Evolutionary conservation across 2,888 invertebrate genomes (phyloP), one percentile per base, ranked within the genome.

Genomic region (Calameuta pallipes): DNA sequence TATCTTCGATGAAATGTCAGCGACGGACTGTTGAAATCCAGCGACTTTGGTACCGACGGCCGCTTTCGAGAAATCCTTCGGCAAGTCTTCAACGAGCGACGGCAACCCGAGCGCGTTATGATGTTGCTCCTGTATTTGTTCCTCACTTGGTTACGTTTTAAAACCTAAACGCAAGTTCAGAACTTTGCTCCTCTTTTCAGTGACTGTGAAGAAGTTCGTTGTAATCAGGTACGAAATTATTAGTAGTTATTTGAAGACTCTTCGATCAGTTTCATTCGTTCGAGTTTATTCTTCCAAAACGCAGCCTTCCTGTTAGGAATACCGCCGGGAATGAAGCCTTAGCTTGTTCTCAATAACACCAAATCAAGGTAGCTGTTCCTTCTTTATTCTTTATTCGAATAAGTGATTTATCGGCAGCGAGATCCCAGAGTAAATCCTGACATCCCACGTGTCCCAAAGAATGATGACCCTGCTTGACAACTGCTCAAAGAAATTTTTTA

Each of bases 191-290:
- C 70, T 37, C 75, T 69, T 30, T 81, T 85, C 80, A 78, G 79
- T 83, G 79, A 75, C 75, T 75, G 73, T 6, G 41, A 36, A 35
- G 30, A n/a, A 30, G 79, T 83, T 85, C 85, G 85, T 85, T 85
- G 85, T 86, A 76, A 81, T 86, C 85, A 86, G 85, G 85, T 85
- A 85, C 86, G 78, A 79, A 79, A 56, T 56, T 56, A 56, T 56
- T 56, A 23, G 23, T 56, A 23, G 9, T 56, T 56, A 56, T 56
- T 56, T 23, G 41, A 56, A 56, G 41, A 56, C 1, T 2, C 9
- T 56, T 9, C 41, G 23, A 56, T 56, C 23, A 56, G 41, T 56
- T 56, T 56, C 23, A 41, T 23, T 15, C 41, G 23, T 56, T 56
- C 6, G 9, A 23, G 6, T 23, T 56, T 23, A 23, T 56, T 23